A percentile compares a stretch with the other conserved stretches of the same genome.
Conservation (phyloP, 1,140 invertebrate species). For the Drosophila mojavensis region DNA sequence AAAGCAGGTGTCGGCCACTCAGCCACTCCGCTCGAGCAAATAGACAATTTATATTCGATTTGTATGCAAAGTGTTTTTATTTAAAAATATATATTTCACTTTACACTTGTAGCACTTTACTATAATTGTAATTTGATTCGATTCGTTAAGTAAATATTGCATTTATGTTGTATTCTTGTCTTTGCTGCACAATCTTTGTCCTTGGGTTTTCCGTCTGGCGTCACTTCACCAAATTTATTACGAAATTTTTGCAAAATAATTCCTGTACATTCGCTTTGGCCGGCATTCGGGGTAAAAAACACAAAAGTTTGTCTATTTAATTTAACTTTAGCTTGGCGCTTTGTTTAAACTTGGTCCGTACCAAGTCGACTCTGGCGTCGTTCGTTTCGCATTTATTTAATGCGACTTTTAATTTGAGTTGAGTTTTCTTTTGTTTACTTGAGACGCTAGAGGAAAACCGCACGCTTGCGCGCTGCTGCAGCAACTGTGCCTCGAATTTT, state of each 20-base stretch:
- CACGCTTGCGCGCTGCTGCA: constrained; percentile 77
- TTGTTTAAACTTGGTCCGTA: constrained; percentile 59
- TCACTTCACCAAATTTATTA: constrained; percentile 38
- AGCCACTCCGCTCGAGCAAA: neutral
- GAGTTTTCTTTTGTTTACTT: constrained; percentile 62
- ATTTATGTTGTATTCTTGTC: neutral
- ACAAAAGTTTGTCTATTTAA: constrained; percentile 53
- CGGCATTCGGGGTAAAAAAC: constrained; percentile 14
- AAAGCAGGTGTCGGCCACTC: constrained; percentile 10
- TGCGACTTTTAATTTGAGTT: constrained; percentile 77
- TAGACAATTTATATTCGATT: neutral
- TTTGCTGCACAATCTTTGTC: constrained; percentile 8
- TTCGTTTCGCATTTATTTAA: constrained; percentile 72
- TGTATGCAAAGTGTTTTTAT: constrained; percentile 8
- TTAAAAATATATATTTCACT: too few relatives aligned
- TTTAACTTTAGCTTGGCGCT: constrained; percentile 61
- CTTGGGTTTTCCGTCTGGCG: neutral
- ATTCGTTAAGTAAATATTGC: neutral
- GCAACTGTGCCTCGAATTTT: constrained; percentile 81
- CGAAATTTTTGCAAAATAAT: constrained; percentile 17
- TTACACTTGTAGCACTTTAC: neutral
- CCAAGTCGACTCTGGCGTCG: constrained; percentile 10
- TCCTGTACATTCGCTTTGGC: constrained; percentile 1
- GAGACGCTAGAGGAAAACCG: constrained; percentile 66
- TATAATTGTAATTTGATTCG: neutral